phyloP scores from a whole-genome alignment of 37 sponge, comb jelly and placozoan genomes.

The Agelas oroides region DNA sequence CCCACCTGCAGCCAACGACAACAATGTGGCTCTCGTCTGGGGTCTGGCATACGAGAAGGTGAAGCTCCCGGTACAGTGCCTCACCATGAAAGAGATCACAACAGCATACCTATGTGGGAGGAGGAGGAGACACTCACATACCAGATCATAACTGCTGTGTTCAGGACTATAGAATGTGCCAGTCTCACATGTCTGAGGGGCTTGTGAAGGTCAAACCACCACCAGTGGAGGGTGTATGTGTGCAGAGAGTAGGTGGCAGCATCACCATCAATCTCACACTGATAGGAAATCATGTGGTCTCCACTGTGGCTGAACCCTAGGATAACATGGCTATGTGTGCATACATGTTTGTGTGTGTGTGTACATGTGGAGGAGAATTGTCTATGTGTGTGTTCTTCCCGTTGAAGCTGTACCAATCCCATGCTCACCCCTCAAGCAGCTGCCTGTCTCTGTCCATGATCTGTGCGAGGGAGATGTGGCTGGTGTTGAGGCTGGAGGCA shows the following conservation, averaged over 20 bases:
- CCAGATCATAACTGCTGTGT: no score
- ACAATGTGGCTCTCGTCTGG: background rate
- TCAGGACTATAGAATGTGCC: no score
- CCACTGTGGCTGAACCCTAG: slow-evolving; percentile 47
- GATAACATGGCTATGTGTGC: slow-evolving; percentile 25
- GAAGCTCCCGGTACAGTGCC: background rate
- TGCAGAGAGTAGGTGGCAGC: background rate
- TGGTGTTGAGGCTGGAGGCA: background rate
- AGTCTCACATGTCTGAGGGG: slow-evolving; percentile 23
- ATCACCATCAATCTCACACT: background rate
- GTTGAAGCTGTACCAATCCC: no score
- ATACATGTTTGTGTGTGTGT: no score
- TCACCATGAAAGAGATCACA: slow-evolving; percentile 6
- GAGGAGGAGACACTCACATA: background rate
- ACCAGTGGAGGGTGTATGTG: slow-evolving; percentile 38
- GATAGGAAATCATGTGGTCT: slow-evolving; percentile 13
- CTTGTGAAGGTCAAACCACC: slow-evolving; percentile 17
- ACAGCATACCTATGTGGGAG: background rate
- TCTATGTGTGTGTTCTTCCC: no score
- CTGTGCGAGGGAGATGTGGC: background rate
- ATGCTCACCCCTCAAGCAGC: background rate
- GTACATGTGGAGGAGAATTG: no score
- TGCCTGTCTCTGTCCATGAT: background rate
- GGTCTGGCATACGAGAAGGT: slow-evolving; percentile 30
- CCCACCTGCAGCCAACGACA: slow-evolving; percentile 9